Evolutionary conservation across 2,888 invertebrate genomes (phyloP).

Genomic region (Sthenelais limicola): DNA sequence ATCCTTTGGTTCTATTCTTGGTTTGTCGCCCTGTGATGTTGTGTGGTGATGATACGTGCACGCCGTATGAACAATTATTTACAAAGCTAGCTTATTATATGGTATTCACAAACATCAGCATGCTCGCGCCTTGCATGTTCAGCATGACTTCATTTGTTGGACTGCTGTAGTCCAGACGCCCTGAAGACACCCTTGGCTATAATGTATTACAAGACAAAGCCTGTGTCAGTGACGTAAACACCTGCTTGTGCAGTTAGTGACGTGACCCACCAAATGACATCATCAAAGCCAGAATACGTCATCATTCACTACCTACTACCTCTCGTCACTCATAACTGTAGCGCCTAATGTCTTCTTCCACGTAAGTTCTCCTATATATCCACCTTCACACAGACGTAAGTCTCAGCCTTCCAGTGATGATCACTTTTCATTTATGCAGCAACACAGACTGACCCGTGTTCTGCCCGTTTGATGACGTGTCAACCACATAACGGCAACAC

Average conservation of each 20-base stretch:
- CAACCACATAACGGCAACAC: too few species aligned
- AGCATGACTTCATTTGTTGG: conserved; percentile 24
- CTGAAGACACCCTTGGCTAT: not conserved
- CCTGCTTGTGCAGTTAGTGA: conserved; percentile 9
- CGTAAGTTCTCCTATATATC: not conserved
- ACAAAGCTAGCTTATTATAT: conserved; percentile 18
- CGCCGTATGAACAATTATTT: conserved; percentile 31
- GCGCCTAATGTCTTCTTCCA: not conserved
- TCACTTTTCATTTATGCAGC: too few species aligned
- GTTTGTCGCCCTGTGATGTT: conserved; percentile 40
- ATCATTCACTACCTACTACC: too few species aligned
- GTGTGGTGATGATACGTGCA: conserved; percentile 43
- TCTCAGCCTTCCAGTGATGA: not conserved
- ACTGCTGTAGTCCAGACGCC: not conserved
- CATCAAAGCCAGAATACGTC: not conserved
- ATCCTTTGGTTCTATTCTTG: conserved; percentile 31
- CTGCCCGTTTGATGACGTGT: too few species aligned
- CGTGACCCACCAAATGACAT: not conserved
- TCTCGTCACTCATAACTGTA: too few species aligned
- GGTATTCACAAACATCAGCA: not conserved
- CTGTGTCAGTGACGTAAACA: conserved; percentile 32
- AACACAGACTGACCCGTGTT: too few species aligned
- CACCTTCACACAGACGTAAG: not conserved
- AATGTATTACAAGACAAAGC: conserved; percentile 28
- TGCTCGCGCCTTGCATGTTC: conserved; percentile 24